A percentile compares a stretch with the other conserved stretches of the same genome.
Conservation (phyloP, 2,797 vertebrate genomes). For the Hemibagrus guttatus region DNA sequence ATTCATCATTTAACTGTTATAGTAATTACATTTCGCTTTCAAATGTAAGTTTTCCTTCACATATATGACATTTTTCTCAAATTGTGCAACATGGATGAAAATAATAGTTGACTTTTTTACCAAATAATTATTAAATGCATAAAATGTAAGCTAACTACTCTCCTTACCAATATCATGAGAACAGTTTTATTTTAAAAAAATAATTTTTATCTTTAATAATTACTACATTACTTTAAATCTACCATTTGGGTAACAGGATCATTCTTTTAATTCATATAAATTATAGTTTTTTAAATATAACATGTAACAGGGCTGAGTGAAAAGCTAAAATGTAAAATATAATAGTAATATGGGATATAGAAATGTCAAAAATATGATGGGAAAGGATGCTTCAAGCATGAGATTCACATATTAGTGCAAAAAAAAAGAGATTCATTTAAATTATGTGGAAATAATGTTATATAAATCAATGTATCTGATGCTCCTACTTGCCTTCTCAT, state of each 20-base stretch:
- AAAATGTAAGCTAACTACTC: not conserved
- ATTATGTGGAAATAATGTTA: not conserved
- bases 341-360: not conserved
- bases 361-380: not conserved
- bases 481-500: not conserved
- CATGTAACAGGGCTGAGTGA: not conserved
- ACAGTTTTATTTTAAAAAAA: not conserved
- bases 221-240: not conserved
- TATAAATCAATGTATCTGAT: not conserved
- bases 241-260: not conserved
- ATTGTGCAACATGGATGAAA: not conserved
- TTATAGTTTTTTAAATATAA: not conserved
- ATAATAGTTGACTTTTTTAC: not conserved
- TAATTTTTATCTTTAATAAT: not conserved
- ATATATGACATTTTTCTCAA: not conserved
- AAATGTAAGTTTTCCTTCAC: not conserved
- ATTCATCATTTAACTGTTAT: not conserved
- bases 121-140: not conserved
- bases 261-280: not conserved
- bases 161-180: not conserved
- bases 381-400: not conserved
- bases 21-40: not conserved
- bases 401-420: not conserved
- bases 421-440: not conserved
- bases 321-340: too few relatives aligned